Evolutionary conservation across 2,888 invertebrate species (phyloP), one percentile per base, ranked within the genome.

Genomic region (Rhogogaster chlorosoma): DNA sequence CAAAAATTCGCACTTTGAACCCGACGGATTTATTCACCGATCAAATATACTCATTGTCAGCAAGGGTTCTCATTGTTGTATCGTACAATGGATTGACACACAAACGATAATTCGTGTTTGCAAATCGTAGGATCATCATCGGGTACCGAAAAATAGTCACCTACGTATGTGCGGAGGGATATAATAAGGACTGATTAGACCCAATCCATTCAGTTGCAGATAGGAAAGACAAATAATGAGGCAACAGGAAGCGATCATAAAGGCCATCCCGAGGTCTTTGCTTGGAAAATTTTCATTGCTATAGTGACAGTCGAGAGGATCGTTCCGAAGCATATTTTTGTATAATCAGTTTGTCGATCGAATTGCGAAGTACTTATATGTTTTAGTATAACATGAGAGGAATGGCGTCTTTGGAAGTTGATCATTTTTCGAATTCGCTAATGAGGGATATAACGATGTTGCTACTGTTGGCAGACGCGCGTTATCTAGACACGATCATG

Each of bases 401-500:
- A 61, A 22, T 45, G 22, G n/a, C 12, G 26, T 77, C 53, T n/a
- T 1, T 18, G 32, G 77, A 29, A 45, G 1, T 53, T 26, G 53
- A 77, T 53, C 77, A 29, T 1, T 10, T 77, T 77, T 77, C 77
- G 29, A 49, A 49, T 9, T 29, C 53, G 9, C 22, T 49, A 61
- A 61, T 36, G 80, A 80, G 61, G 36, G 38, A 38, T 38, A n/a
- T 61, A 12, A 80, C 57, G 12, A 61, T 1, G 61, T 10, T 61
- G 26, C 32, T 80, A 12, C 80, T 38, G 15, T 32, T 61, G 18
- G 57, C 36, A 61, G 57, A 61, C 61, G 22, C 80, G 80, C 61
- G 80, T 61, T 80, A 80, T 80, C 57, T 80, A 12, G 61, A 80
- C 61, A 80, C 57, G 61, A 61, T 80, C 22, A 80, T 61, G 7